Evolutionary conservation across 2,113 vertebrate species (phyloP).

Genomic region (Candoia aspera): DNA sequence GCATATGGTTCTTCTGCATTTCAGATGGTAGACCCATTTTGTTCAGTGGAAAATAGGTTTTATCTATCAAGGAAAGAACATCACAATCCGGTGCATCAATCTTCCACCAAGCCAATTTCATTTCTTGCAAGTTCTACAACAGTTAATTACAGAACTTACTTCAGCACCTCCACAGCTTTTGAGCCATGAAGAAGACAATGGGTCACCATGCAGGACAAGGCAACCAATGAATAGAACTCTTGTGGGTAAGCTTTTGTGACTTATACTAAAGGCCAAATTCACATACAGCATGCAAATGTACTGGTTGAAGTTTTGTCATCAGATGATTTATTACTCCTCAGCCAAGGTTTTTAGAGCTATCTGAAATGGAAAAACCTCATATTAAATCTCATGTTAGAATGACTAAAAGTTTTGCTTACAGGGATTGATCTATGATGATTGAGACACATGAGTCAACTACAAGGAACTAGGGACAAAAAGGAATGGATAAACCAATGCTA

Average conservation of each 20-base stretch:
- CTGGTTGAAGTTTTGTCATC: neutral
- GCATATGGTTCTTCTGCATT: slow-evolving; percentile 3
- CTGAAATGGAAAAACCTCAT: neutral
- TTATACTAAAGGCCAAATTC: neutral
- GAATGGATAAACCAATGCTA: neutral
- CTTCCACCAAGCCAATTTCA: neutral
- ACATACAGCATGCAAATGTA: neutral
- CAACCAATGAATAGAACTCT: neutral
- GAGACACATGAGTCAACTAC: neutral
- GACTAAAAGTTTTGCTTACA: neutral
- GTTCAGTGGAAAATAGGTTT: neutral
- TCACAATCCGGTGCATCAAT: neutral
- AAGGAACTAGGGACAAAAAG: neutral
- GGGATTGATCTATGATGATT: neutral
- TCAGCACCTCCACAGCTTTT: neutral
- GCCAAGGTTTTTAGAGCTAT: neutral
- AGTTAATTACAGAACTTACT: neutral
- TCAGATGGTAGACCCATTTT: neutral
- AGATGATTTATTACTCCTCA: neutral
- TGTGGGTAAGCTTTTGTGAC: neutral
- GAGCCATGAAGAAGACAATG: neutral
- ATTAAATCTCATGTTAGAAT: neutral
- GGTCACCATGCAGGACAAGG: neutral
- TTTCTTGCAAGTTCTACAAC: neutral
- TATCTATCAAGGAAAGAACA: neutral